These are phyloP conservation scores for Drosophila borealis DNA, from an alignment of 2,888 invertebrate species.

Conservation along the genomic window DNA sequence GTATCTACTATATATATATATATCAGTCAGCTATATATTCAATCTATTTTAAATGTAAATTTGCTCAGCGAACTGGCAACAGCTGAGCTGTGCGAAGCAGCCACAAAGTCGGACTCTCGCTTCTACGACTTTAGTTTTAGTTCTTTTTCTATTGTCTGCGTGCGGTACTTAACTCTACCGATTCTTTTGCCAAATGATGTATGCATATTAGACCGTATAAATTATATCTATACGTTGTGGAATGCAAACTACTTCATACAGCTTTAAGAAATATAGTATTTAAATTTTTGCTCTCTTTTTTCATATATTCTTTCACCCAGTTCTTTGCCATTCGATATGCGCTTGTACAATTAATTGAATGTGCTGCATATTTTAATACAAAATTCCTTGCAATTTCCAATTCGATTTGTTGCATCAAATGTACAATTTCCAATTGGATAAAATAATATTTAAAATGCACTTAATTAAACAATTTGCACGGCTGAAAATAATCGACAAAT, in stretches of 20 bases:
- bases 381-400: not conserved
- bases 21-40: conserved; percentile 3
- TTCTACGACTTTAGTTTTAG: conserved; percentile 20
- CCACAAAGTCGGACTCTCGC: conserved; percentile 35
- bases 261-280: conserved; percentile 5
- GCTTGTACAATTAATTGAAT: not conserved
- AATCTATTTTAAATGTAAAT: conserved; percentile 48
- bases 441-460: conserved; percentile 7
- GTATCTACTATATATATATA: not conserved
- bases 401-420: not conserved
- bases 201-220: conserved; percentile 43
- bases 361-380: not conserved
- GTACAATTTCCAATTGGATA: not conserved
- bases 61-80: conserved; percentile 26
- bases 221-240: conserved; percentile 28
- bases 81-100: conserved; percentile 11
- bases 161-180: not conserved
- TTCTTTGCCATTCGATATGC: not conserved
- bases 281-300: too few relatives aligned
- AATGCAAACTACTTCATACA: not conserved
- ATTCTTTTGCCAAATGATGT: conserved; percentile 12
- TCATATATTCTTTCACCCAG: too few relatives aligned
- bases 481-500: not conserved
- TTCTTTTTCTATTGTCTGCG: conserved; percentile 25
- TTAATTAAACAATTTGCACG: conserved; percentile 36